phyloP scores from a whole-genome alignment of 1,140 invertebrate species.

The Drosophila tropicalis region DNA sequence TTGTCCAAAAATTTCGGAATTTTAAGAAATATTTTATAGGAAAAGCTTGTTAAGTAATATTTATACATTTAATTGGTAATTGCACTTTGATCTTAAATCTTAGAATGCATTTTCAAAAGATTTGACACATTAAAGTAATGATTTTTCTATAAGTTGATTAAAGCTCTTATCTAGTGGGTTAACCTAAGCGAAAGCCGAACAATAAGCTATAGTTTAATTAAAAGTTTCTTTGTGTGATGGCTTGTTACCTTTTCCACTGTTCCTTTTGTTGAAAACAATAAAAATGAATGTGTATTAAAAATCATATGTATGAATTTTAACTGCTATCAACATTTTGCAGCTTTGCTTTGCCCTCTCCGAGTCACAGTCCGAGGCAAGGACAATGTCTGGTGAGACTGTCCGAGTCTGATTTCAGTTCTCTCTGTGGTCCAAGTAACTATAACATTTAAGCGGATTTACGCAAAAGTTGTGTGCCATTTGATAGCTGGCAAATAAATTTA shows the following conservation, averaged over 20 bases:
- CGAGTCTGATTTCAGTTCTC: not conserved
- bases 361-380: slow-evolving; percentile 32
- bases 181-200: not conserved
- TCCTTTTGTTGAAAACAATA: slow-evolving; percentile 58
- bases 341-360: slow-evolving; percentile 30
- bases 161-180: too few relatives aligned
- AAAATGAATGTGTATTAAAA: slow-evolving; percentile 58
- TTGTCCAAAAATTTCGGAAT: too few relatives aligned
- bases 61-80: too few relatives aligned
- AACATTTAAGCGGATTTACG: slow-evolving; percentile 73
- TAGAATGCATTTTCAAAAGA: too few relatives aligned
- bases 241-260: not conserved
- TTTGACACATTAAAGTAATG: too few relatives aligned
- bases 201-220: slow-evolving; percentile 2
- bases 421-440: slow-evolving; percentile 66
- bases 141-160: too few relatives aligned
- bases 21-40: too few relatives aligned
- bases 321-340: slow-evolving; percentile 62
- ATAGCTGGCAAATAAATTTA: slow-evolving; percentile 57
- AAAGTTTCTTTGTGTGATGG: slow-evolving; percentile 15
- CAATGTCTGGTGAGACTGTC: slow-evolving; percentile 1
- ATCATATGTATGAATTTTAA: slow-evolving; percentile 38
- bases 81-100: too few relatives aligned
- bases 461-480: slow-evolving; percentile 67
- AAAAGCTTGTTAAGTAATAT: too few relatives aligned